A percentile compares a stretch with the other conserved stretches of the same genome.
Conservation (phyloP, 2,888 invertebrate species). For the Temnothorax unifasciatus region DNA sequence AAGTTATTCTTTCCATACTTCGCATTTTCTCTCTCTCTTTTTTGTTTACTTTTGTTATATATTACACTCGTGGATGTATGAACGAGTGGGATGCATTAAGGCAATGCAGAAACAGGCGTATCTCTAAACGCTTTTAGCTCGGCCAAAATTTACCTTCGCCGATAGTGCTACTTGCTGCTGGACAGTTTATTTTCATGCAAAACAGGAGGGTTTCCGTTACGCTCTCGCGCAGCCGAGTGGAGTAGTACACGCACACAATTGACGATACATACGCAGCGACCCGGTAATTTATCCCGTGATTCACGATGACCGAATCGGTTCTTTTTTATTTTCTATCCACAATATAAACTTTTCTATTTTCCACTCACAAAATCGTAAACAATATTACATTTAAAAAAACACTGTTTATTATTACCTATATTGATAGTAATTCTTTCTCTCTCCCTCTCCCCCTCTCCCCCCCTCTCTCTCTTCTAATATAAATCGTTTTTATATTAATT, state of each 20-base stretch:
- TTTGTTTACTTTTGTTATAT: conserved; percentile 18
- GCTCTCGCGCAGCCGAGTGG: conserved; percentile 7
- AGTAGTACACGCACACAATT: conserved; percentile 47
- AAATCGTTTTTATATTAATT: background rate
- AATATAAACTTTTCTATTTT: conserved; percentile 10
- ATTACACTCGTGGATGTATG: conserved; percentile 21
- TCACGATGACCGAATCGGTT: conserved; percentile 19
- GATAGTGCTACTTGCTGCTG: conserved; percentile 47
- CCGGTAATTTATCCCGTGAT: conserved; percentile 52
- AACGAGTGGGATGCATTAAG: conserved; percentile 38
- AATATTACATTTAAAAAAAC: background rate
- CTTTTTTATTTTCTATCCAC: conserved; percentile 40
- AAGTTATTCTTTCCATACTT: conserved; percentile 16
- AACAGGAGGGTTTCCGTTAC: conserved; percentile 21
- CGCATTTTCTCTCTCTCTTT: background rate
- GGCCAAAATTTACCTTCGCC: conserved; percentile 48
- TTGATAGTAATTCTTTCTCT: background rate
- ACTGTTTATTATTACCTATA: background rate
- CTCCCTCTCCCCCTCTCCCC: too few relatives aligned
- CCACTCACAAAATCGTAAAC: background rate
- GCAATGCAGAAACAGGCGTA: conserved; percentile 43
- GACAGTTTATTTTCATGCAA: conserved; percentile 55
- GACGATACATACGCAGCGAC: conserved; percentile 35
- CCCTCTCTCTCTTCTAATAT: too few relatives aligned
- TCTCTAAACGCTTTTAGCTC: conserved; percentile 55